Evolutionary conservation across 2,888 invertebrate species (phyloP), one percentile per base, ranked within the genome.

Genomic region (Metellina segmentata): DNA sequence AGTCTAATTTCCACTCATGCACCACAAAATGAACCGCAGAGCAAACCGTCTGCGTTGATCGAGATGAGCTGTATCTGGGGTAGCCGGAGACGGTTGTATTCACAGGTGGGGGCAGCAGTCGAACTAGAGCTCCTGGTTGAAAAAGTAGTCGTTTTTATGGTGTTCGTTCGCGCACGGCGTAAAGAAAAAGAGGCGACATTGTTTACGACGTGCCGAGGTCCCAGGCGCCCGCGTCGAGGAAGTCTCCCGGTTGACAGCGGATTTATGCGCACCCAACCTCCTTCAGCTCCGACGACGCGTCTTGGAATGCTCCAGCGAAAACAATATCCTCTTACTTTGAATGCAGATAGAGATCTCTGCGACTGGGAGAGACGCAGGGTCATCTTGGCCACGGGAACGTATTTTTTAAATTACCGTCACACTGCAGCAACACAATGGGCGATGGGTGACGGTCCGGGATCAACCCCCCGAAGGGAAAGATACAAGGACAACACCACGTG

Each of bases 211-310:
- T 91, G 91, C 72, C 16, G 78, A 91, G 77, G 51, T 81, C 70
- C 71, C 61, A 53, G 91, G 91, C 91, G 91, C 87, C 91, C 78
- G 34, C 70, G 78, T 87, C 49, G 75, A 82, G 91, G 91, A 91
- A 91, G 87, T 91, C 87, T 71, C 83, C 48, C 0, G 8, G 77
- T 70, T 86, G 91, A 83, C 87, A 83, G 19, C 71, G 61, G 52
- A 85, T 91, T 91, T 87, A 83, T 91, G 72, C 34, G 51, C 34
- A 34, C 34, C 78, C 52, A 7, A 52, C 52, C 72, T 19, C 51
- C 72, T 53, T 85, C 34, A 49, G 70, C 79, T 79, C 85, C 81
- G 74, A 16, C 19, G 49, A 69, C 53, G 61, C 85, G 81, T 75
- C 52, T 48, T 75, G 81, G 81, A 81, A 81, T 88, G 81, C 77